Evolutionary conservation across 2,797 vertebrate genomes (phyloP), one percentile per base, ranked within the genome.

Genomic region (Tauraco hartlaubi): DNA sequence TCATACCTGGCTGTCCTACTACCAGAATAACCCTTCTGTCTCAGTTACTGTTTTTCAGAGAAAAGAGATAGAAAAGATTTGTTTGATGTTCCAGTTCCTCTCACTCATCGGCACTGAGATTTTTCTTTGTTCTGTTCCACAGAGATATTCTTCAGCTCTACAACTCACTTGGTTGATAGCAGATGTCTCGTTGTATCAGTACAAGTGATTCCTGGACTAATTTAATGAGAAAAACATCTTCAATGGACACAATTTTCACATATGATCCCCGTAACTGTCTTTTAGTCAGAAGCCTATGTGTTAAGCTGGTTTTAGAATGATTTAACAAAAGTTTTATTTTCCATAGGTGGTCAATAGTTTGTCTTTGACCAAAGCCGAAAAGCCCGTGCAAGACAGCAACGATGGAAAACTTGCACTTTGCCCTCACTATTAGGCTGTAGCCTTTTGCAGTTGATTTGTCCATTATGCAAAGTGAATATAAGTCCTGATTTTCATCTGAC

Each of bases 211-310:
- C n/a, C 28, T 33, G 67, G 19, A 73, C 86, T 86, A 22, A 49
- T 78, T 92, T 74, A 80, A 77, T 18, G 21, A 77, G 64, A 71
- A 91, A 91, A 92, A 91, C 63, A 9, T 52, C 61, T 94, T 69
- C 1, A 3, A 23, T 66, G 51, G 48, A 58, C n/a, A 35, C 3
- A 29, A 55, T 58, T 94, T 82, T 85, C n/a, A 48, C 31, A 21
- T 63, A 54, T 52, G 83, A 69, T 74, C 49, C 52, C 20, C 77
- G 26, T 49, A 63, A 71, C 54, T 35, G 7, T 68, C 31, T 71
- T 51, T 71, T 56, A 77, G 52, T 71, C 46, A 63, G 44, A 83
- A 83, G 83, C 63, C 39, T 76, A 12, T 41, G 44, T 51, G 37
- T 76, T 85, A 80, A 62, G 44, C 56, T 68, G 44, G 52, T 81